phyloP scores from a whole-genome alignment of 2,888 invertebrate genomes.

The Meghimatium bilineatum region DNA sequence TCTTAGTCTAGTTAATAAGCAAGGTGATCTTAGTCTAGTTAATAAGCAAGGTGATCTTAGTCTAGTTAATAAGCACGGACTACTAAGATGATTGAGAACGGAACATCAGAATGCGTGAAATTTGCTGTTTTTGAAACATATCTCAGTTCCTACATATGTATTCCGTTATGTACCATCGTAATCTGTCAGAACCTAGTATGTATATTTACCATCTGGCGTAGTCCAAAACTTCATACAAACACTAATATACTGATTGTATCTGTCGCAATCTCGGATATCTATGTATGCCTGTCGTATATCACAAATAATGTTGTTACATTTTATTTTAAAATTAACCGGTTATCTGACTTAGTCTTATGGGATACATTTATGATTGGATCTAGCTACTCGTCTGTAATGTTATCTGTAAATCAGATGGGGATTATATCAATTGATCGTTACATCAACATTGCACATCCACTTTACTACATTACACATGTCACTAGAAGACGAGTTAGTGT shows the following conservation, averaged over 20 bases:
- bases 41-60: too few relatives aligned
- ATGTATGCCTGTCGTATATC: background rate
- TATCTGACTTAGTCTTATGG: background rate
- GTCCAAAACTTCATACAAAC: background rate
- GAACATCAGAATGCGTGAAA: too few relatives aligned
- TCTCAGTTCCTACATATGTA: too few relatives aligned
- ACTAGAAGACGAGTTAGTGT: background rate
- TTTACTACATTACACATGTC: background rate
- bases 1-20: too few relatives aligned
- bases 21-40: too few relatives aligned
- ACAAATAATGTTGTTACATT: background rate
- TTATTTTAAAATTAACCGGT: background rate
- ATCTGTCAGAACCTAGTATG: background rate
- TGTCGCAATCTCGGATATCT: background rate
- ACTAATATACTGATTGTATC: background rate
- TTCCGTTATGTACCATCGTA: background rate
- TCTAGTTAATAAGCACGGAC: too few relatives aligned
- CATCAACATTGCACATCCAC: constrained; percentile 4
- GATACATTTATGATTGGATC: background rate
- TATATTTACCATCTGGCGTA: background rate
- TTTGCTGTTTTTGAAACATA: too few relatives aligned
- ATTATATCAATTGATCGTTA: constrained; percentile 21
- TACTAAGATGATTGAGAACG: too few relatives aligned
- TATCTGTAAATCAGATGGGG: background rate
- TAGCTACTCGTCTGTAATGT: background rate